Conservation (phyloP, 2,888 invertebrate genomes). For the Caenorhabditis sp. region DNA sequence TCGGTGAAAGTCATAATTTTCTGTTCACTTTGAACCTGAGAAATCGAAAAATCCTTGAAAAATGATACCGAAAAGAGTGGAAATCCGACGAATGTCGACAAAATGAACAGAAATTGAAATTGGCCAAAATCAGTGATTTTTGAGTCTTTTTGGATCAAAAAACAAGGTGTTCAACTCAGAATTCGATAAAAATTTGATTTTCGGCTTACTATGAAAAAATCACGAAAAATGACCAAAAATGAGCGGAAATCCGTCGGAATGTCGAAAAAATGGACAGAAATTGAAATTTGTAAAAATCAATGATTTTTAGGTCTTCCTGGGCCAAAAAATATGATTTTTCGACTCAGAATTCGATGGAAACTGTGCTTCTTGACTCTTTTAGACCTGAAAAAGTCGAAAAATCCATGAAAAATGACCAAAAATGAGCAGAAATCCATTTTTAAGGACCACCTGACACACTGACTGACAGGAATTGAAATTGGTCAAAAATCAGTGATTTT, state of each 20-base stretch:
- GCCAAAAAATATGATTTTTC: not conserved
- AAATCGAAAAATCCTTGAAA: not conserved
- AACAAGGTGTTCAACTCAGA: not conserved
- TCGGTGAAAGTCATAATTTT: not conserved
- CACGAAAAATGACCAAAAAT: not conserved
- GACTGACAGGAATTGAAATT: too few species aligned
- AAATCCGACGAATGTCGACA: too few species aligned
- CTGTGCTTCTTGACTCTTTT: not conserved
- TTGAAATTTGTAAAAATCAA: not conserved
- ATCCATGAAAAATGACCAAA: too few species aligned
- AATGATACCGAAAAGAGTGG: too few species aligned
- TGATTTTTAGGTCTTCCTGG: too few species aligned
- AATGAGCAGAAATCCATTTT: too few species aligned
- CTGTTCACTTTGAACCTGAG: too few species aligned
- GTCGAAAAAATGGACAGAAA: not conserved
- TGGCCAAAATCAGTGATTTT: too few species aligned
- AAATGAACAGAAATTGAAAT: not conserved
- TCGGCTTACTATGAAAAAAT: too few species aligned
- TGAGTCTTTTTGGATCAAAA: not conserved
- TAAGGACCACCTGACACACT: too few species aligned
- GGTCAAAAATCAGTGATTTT: too few species aligned
- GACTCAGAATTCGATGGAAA: slow-evolving; percentile 83
- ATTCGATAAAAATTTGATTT: not conserved
- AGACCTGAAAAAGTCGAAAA: not conserved
- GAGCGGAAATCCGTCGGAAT: not conserved